phyloP scores from a whole-genome alignment of 2,797 vertebrate species.

The Syndactyla subalaris region DNA sequence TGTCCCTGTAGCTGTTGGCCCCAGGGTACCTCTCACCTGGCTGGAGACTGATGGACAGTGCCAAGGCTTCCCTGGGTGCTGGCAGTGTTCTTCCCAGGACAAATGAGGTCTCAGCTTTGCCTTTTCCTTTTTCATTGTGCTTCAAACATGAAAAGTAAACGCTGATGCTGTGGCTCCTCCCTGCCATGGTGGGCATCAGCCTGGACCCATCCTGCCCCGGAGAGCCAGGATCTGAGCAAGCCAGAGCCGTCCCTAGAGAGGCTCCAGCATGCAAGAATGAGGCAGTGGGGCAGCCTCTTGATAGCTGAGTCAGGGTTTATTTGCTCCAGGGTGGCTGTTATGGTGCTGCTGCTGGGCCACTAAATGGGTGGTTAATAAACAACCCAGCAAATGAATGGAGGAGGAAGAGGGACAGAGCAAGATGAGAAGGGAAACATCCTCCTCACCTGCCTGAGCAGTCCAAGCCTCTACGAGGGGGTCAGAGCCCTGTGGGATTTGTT shows the following conservation, averaged over 20 bases:
- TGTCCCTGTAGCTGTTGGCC: background rate
- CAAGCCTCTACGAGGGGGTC: background rate
- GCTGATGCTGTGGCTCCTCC: background rate
- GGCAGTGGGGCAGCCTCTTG: background rate
- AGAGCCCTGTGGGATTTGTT: background rate
- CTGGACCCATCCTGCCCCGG: background rate
- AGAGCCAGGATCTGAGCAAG: background rate
- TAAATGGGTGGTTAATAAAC: background rate
- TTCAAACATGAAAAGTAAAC: background rate
- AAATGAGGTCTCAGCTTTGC: background rate
- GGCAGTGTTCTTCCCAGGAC: background rate
- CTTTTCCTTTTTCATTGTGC: background rate
- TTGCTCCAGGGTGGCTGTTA: background rate
- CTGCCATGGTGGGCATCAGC: background rate
- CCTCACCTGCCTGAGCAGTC: background rate
- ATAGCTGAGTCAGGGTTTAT: background rate
- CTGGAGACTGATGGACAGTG: background rate
- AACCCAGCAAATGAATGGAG: background rate
- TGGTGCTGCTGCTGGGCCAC: accelerated
- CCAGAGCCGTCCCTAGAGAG: background rate
- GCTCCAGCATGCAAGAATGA: background rate
- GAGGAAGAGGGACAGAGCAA: background rate
- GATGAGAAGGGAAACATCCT: background rate
- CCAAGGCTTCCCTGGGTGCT: background rate
- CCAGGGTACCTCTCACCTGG: background rate